Percentiles rank a stretch among this genome's conserved stretches.
phyloP scores from a whole-genome alignment of 2,113 vertebrate species.

The Trematocara zebra region DNA sequence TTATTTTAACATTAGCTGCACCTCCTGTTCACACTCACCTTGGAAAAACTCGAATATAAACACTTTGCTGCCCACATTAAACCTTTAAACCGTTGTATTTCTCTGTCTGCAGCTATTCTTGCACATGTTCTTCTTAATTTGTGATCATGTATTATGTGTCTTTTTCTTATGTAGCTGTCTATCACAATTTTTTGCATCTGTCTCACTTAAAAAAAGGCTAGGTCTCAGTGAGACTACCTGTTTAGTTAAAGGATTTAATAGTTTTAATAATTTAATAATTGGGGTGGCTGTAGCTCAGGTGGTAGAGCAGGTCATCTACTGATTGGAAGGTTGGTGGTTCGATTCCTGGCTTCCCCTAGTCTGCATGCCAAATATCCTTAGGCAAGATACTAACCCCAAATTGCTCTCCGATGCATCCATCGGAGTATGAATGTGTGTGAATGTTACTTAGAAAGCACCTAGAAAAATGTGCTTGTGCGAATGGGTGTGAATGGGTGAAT shows the following conservation, averaged over 20 bases:
- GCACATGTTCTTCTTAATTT: not conserved
- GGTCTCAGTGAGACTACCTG: not conserved
- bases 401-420: too few relatives aligned
- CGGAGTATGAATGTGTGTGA: too few relatives aligned
- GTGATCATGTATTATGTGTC: not conserved
- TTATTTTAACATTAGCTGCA: not conserved
- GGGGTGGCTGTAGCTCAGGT: too few relatives aligned
- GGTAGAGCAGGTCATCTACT: too few relatives aligned
- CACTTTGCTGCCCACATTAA: not conserved
- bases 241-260: not conserved
- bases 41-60: not conserved
- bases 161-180: not conserved
- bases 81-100: not conserved
- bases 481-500: too few relatives aligned
- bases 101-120: not conserved
- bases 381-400: too few relatives aligned
- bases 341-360: too few relatives aligned
- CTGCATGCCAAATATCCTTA: too few relatives aligned
- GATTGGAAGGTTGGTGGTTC: too few relatives aligned
- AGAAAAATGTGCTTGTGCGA: too few relatives aligned
- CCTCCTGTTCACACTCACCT: not conserved
- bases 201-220: not conserved
- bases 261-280: not conserved
- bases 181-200: not conserved
- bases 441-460: too few relatives aligned